Evolutionary conservation across 2,113 vertebrate genomes (phyloP).

Genomic region (Camarhynchus parvulus): DNA sequence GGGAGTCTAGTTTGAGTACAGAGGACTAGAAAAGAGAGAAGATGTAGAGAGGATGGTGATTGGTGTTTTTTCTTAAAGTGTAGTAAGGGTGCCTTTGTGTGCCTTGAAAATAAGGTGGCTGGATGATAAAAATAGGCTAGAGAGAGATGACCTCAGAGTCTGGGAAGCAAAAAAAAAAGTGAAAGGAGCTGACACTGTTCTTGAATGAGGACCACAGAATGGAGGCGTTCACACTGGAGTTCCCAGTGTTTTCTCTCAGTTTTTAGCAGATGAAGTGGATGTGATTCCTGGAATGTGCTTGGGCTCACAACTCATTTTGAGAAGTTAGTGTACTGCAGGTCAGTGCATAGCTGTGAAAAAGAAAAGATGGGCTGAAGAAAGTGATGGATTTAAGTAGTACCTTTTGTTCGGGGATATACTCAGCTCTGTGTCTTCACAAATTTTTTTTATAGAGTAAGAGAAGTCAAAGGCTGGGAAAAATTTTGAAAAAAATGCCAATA

Average conservation of each 20-base stretch:
- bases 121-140: slow-evolving; percentile 32
- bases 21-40: neutral
- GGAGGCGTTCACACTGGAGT: neutral
- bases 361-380: neutral
- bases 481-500: neutral
- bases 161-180: slow-evolving; percentile 29
- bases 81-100: neutral
- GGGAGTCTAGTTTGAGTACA: neutral
- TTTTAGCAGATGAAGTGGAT: neutral
- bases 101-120: neutral
- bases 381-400: neutral
- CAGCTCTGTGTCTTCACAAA: neutral
- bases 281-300: neutral
- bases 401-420: neutral
- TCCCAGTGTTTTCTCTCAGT: neutral
- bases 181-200: neutral
- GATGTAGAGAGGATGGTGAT: neutral
- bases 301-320: neutral
- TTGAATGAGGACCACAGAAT: neutral
- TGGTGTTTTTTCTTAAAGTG: neutral
- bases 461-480: neutral
- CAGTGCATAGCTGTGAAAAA: neutral
- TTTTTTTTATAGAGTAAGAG: neutral
- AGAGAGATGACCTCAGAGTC: slow-evolving; percentile 45
- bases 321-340: neutral